Evolutionary conservation across 1,140 invertebrate genomes (phyloP).

Genomic region (Drosophila paulistorum): DNA sequence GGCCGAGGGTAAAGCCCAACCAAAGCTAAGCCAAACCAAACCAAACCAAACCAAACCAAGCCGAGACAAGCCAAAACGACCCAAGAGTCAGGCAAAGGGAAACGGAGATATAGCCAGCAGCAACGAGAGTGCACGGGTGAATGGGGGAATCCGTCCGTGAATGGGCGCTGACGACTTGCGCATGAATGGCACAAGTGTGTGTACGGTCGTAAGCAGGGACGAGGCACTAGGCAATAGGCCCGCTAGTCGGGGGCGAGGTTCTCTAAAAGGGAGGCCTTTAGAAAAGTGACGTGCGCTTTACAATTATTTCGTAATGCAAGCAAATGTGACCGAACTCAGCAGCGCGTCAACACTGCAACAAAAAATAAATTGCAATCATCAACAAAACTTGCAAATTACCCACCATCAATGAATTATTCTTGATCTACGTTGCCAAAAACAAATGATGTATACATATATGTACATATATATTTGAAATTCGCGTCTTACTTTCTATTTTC

Average conservation of each 20-base stretch:
- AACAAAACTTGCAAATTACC: background rate
- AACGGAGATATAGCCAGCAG: background rate
- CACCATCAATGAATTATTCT: too few relatives aligned
- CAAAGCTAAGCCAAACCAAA: conserved; percentile 20
- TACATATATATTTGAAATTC: too few relatives aligned
- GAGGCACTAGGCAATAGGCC: conserved; percentile 1
- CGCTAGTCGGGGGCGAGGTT: background rate
- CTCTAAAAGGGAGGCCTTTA: conserved; percentile 69
- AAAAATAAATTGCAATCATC: background rate
- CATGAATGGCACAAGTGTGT: conserved; percentile 75
- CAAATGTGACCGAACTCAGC: conserved; percentile 70
- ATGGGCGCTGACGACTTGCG: conserved; percentile 76
- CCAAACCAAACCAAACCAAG: conserved; percentile 4
- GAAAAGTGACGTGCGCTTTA: conserved; percentile 80
- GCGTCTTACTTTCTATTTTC: too few relatives aligned
- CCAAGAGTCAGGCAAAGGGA: background rate
- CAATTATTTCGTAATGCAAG: conserved; percentile 79
- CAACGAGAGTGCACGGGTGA: conserved; percentile 8
- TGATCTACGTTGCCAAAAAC: too few relatives aligned
- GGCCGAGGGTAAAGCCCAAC: conserved; percentile 43
- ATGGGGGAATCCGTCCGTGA: conserved; percentile 49
- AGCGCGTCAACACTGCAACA: conserved; percentile 16
- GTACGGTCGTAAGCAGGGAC: background rate
- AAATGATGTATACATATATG: too few relatives aligned
- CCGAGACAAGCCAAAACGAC: conserved; percentile 16